A percentile compares a stretch with the other conserved stretches of the same genome.
Evolutionary conservation across 2,797 vertebrate genomes (phyloP).

Genomic region (Cyclura pinguis): DNA sequence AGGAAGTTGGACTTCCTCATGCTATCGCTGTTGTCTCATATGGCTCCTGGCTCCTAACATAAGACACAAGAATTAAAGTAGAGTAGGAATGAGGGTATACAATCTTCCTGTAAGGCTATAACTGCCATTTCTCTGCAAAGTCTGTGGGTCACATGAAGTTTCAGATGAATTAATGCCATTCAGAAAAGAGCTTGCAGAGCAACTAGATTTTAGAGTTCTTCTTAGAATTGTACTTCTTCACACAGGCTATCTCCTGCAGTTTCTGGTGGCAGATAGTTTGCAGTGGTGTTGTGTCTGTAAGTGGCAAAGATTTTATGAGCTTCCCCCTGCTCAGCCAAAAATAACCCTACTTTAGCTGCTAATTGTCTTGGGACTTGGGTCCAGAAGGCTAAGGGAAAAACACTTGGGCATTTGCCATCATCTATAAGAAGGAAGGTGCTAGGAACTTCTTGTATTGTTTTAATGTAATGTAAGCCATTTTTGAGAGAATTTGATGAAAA

Average conservation of each 20-base stretch:
- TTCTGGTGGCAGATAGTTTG: not conserved
- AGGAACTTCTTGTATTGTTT: not conserved
- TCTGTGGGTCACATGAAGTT: not conserved
- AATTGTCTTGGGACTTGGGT: not conserved
- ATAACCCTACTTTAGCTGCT: not conserved
- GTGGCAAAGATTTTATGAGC: not conserved
- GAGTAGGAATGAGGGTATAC: not conserved
- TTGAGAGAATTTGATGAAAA: not conserved
- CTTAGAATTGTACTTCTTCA: not conserved
- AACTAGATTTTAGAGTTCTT: not conserved
- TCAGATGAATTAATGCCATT: not conserved
- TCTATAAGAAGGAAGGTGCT: not conserved
- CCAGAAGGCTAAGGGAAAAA: not conserved
- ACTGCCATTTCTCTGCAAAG: not conserved
- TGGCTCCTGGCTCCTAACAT: not conserved
- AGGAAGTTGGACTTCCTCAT: not conserved
- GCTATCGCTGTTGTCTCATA: not conserved
- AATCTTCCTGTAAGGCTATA: not conserved
- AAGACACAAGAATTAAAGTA: not conserved
- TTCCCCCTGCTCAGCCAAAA: not conserved
- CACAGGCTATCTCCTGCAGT: not conserved
- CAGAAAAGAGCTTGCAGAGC: not conserved
- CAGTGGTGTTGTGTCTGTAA: too few relatives aligned
- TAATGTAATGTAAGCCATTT: not conserved
- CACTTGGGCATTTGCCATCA: not conserved